A percentile compares a stretch with the other conserved stretches of the same genome.
These are phyloP conservation scores for Rhyacophila evoluta DNA, from an alignment of 2,888 invertebrate genomes.

Conservation along the genomic window DNA sequence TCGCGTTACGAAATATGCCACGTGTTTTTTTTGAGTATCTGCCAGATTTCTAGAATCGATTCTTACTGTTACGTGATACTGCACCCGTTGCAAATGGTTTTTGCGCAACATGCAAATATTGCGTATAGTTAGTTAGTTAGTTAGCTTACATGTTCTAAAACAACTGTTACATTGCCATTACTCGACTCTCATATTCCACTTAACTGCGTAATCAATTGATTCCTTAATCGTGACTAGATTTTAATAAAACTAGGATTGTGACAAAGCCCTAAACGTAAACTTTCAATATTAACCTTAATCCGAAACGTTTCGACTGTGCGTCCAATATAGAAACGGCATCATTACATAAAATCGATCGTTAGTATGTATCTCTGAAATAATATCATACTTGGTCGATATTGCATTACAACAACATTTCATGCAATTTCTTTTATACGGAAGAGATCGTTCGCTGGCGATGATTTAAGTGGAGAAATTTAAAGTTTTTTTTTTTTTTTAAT, in stretches of 20 bases:
- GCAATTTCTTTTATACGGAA: slow-evolving; percentile 19
- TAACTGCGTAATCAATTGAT: too few relatives aligned
- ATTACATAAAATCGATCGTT: too few relatives aligned
- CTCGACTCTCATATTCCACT: too few relatives aligned
- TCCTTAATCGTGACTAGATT: too few relatives aligned
- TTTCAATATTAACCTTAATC: too few relatives aligned
- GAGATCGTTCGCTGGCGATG: slow-evolving; percentile 15
- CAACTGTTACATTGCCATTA: too few relatives aligned
- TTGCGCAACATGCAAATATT: neutral
- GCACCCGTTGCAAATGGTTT: neutral
- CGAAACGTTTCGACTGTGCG: too few relatives aligned
- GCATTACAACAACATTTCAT: neutral
- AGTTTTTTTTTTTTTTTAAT: neutral
- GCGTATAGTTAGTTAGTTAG: neutral
- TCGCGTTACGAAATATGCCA: neutral
- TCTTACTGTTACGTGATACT: neutral
- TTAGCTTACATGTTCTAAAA: too few relatives aligned
- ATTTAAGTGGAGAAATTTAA: neutral
- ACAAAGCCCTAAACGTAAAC: too few relatives aligned
- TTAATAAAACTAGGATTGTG: too few relatives aligned
- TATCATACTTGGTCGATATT: neutral
- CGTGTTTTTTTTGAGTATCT: neutral
- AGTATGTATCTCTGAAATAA: too few relatives aligned
- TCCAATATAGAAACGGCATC: too few relatives aligned
- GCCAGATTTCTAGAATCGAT: neutral